Evolutionary conservation across 2,113 vertebrate genomes (phyloP).

Genomic region (Hippopotamus amphibius): DNA sequence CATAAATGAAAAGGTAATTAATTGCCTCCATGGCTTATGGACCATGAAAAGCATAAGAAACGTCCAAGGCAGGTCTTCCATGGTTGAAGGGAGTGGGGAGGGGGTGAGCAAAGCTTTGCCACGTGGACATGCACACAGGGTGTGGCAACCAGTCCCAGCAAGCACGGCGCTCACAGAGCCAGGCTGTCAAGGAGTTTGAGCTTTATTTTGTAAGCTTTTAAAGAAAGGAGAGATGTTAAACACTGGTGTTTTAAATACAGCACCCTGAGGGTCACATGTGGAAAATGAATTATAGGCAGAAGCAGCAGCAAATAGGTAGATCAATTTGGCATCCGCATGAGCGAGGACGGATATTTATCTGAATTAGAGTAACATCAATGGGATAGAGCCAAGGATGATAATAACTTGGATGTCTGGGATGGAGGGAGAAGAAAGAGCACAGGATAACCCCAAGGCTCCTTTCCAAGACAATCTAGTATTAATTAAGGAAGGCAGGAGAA

Average conservation of each 20-base stretch:
- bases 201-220: background rate
- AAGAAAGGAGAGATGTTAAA: background rate
- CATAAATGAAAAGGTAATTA: background rate
- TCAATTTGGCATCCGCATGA: background rate
- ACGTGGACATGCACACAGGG: accelerated
- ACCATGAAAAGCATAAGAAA: background rate
- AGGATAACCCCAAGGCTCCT: background rate
- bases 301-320: background rate
- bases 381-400: background rate
- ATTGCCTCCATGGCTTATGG: background rate
- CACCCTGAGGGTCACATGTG: background rate
- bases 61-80: background rate
- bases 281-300: background rate
- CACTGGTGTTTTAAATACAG: background rate
- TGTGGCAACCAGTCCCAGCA: background rate
- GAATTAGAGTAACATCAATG: background rate
- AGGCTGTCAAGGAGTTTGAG: background rate
- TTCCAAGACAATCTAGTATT: background rate
- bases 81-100: background rate
- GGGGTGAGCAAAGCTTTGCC: background rate
- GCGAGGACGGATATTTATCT: background rate
- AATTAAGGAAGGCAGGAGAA: background rate
- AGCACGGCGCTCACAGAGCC: background rate
- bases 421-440: background rate
- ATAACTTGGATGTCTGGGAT: background rate